Base-by-base conservation (phyloP, 1,140 invertebrate species). In the Hypothenemus hampei region DNA sequence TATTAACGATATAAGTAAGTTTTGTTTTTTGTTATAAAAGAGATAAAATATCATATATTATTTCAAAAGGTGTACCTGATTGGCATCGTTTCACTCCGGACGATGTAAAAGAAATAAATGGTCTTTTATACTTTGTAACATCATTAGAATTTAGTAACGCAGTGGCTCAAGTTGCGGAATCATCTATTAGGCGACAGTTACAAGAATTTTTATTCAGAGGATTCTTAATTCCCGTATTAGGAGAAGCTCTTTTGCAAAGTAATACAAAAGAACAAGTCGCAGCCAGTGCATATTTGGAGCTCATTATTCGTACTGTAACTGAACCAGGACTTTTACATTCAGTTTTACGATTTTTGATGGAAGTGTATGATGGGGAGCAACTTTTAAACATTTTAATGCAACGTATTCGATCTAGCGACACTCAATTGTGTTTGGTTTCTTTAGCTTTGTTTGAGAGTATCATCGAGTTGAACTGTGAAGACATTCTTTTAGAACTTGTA, bases 91-190 rank as follows among this genome's bases (percentile, higher is more conserved):
- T 97, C 15, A 90, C 89, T 1, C 81, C 87, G 0, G 89, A 93
- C 61, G 90, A 96, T 76, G 85, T 95, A 26, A 84, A 85, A 22
- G 83, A 87, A 64, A 85, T 94, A 23, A 83, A 89, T 55, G 88
- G 93, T 62, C 73, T 98, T 4, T 83, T 83, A 23, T 81, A 90
- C 51, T 94, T 98, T 68, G 85, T 97, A 60, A 93, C 93, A 71
- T 95, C 91, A 0, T 73, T 98, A 20, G 92, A 97, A 73, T 98
- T 98, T 72, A 97, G 93, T 69, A 97, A 98, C 78, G 93, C 93
- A 20, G 91, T 97, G 11, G 87, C 92, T 21, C 90, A 96, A 75
- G 86, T 93, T 16, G 86, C 91, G n/a, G 91, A 97, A 74, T 83
- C 86, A 19, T 75, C 82, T 41, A 88, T 98, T 39, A 81, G 85